Evolutionary conservation across 2,113 vertebrate genomes (phyloP), one percentile per base, ranked within the genome.

Genomic region (Peromyscus polionotus): DNA sequence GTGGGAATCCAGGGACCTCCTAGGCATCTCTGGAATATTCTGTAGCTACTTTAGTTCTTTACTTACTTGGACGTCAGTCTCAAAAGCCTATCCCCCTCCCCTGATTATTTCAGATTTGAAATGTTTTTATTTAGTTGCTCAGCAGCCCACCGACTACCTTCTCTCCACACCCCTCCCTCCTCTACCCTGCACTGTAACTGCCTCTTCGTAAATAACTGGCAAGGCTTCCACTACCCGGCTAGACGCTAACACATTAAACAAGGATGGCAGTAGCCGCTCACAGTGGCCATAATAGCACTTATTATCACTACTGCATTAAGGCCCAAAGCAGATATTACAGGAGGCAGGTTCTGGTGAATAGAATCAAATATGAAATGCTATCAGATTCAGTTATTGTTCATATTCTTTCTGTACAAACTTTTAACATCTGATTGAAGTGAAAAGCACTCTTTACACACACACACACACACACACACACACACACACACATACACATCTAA

Each of bases 271-370:
- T 51, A 54, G 16, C 19, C 36, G 17, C 70, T 84, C 79, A 80
- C 28, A 79, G 22, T 68, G 61, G 20, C 61, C 75, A 70, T 26
- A 81, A 48, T 45, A 89, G 93, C 22, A 73, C 10, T 57, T 87
- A 79, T 5, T 59, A 87, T 6, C 63, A 87, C 67, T 48, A 94
- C 9, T 80, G 12, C 28, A 59, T 57, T 87, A 65, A 61, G 9
- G 45, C 67, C 93, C 84, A 94, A 45, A 81, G n/a, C 76, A 95
- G 87, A 81, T 80, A 95, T 45, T 48, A 92, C 89, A 93, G 92
- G 77, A 88, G 8, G 85, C 54, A 85, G 6, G 17, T 31, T 39
- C 76, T 17, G 45, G 54, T 48, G 65, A 91, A 92, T 1, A 54
- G 48, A 95, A 86, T 65, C 94, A 92, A 95, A 88, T 88, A 85